Evolutionary conservation across 2,113 vertebrate genomes (phyloP), one percentile per base, ranked within the genome.

Genomic region (Sardina pilchardus): DNA sequence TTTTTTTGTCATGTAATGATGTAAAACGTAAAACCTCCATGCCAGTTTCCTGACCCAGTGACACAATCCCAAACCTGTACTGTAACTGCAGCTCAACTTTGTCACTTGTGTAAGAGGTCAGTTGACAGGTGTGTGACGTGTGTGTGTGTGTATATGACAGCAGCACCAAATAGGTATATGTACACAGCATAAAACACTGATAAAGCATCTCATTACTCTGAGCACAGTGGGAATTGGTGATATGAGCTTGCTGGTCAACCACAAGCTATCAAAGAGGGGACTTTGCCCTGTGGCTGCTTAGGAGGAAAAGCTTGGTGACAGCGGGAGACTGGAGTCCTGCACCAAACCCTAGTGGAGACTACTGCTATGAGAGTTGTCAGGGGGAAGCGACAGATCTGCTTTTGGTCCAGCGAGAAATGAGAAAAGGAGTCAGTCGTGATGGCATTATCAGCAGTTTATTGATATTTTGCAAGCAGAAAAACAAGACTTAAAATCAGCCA

Each of bases 401-500:
- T 14, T 30, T 71, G 21, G n/a, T 67, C 59, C 8, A 1, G 59
- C 5, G 6, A 67, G 59, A 26, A 67, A 67, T 26, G 6, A 67
- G n/a, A 67, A 24, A 14, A 30, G 24, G 59, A 67, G 59, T 67
- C 59, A 67, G 59, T 26, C 0, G 24, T 92, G 89, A 91, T 92
- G 89, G 91, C 91, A 90, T 91, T 92, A 90, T 91, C 90, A 93
- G 93, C 92, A 95, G 93, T 97, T 97, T 97, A 99, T 97, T 99
- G 98, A 95, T 99, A 99, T 97, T 99, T 99, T 95, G 98, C 98
- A 97, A 99, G 96, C 94, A 99, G 96, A 96, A 99, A 97, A 91
- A 98, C 98, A 92, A 99, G 97, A 98, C 98, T 99, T 96, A 99
- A 96, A 95, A 99, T 99, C 93, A 99, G 97, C 98, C 98, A 99